Percentiles rank a stretch among this genome's conserved stretches.
Evolutionary conservation across 2,888 invertebrate species (phyloP).

Genomic region (Microchrysa polita): DNA sequence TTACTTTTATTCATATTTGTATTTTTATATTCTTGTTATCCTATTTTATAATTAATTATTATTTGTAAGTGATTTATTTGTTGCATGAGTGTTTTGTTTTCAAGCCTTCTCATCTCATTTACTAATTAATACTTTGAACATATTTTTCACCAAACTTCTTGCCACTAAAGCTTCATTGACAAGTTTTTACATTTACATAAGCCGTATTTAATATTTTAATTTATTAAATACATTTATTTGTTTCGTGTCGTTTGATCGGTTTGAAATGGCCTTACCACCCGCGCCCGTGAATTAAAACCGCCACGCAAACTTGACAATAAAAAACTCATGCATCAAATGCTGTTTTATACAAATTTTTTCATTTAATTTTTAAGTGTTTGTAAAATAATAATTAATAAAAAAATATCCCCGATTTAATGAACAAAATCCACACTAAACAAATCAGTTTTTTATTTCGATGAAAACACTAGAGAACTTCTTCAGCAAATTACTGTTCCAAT

Average conservation of each 20-base stretch:
- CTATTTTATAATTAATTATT: neutral
- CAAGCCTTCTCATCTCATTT: slow-evolving; percentile 41
- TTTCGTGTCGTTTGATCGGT: neutral
- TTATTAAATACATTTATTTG: neutral
- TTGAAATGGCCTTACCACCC: neutral
- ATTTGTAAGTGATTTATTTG: slow-evolving; percentile 52
- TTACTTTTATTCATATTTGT: neutral
- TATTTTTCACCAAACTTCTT: slow-evolving; percentile 4
- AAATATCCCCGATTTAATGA: slow-evolving; percentile 8
- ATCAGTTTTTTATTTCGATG: slow-evolving; percentile 28
- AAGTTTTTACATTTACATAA: neutral
- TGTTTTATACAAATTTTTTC: neutral
- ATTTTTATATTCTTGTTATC: neutral
- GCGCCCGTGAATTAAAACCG: neutral
- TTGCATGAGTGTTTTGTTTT: slow-evolving; percentile 51
- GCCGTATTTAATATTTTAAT: neutral
- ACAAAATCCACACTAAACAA: slow-evolving; percentile 36
- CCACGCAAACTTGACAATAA: slow-evolving; percentile 26
- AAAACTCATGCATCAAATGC: slow-evolving; percentile 42
- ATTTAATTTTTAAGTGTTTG: slow-evolving; percentile 19
- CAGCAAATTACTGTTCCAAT: neutral
- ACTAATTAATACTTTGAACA: slow-evolving; percentile 41
- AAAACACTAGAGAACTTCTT: neutral
- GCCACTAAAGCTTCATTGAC: slow-evolving; percentile 10
- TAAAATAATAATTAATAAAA: slow-evolving; percentile 17